Evolutionary conservation across 2,888 invertebrate genomes (phyloP), one percentile per base, ranked within the genome.

Genomic region (Drosophila subquinaria): DNA sequence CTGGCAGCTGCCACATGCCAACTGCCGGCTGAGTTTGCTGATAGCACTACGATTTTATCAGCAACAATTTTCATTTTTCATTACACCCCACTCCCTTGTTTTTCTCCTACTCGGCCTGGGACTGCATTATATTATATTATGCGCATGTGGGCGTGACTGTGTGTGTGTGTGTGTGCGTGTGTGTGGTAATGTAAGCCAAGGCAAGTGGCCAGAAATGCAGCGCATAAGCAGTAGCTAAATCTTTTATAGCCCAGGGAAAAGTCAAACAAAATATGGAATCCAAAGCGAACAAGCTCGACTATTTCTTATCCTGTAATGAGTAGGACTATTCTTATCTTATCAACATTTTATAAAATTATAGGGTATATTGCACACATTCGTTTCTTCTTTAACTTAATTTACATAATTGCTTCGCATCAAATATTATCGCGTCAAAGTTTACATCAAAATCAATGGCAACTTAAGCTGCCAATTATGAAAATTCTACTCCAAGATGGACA

Each of bases 31-130:
- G 68, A 74, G 67, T 81, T 64, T 68, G 75, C 82, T 88, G 89
- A 89, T 84, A 89, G 79, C 82, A 63, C 69, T 77, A 71, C 71
- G 86, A 89, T 85, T 88, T 85, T 85, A 85, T 85, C 85, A 89
- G 82, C 86, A 88, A 89, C 88, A 87, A 84, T 84, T 89, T 89
- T 85, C 82, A 89, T 89, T 84, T 84, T 76, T 83, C 89, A 83
- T 80, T 35, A 65, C 71, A 69, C 51, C 30, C 20, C 35, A 8
- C 33, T 55, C 70, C 69, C 50, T 20, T 69, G 36, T 11, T 15
- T 8, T 13, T 20, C n/a, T 20, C n/a, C 45, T 11, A 17, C 3
- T 13, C 33, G 61, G 71, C 68, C 42, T 56, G 47, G 27, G 27
- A 57, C 64, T 63, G 75, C 67, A 71, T 62, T 65, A 74, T 71